A percentile compares a stretch with the other conserved stretches of the same genome.
Conservation (phyloP, 2,797 vertebrate genomes). For the Melanotaenia pygmaea region DNA sequence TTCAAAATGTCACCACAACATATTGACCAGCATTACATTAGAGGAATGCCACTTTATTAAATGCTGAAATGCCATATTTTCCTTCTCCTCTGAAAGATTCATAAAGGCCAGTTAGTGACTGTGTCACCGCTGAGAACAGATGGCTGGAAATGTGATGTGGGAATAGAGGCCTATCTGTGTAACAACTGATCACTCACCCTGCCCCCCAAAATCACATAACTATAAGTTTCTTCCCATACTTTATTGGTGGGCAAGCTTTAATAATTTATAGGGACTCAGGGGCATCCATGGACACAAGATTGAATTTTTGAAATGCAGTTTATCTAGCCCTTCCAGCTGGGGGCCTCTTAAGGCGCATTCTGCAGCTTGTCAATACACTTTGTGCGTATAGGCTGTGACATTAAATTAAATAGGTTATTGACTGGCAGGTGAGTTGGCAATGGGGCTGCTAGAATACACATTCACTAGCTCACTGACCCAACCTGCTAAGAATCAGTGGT, state of each 20-base stretch:
- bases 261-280: constrained; percentile 80
- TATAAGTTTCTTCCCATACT: constrained; percentile 65
- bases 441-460: constrained; percentile 82
- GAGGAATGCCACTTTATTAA: constrained; percentile 57
- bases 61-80: constrained; percentile 61
- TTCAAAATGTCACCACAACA: constrained; percentile 44
- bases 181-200: constrained; percentile 42
- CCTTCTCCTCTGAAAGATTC: constrained; percentile 62
- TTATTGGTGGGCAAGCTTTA: constrained; percentile 68
- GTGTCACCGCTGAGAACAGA: constrained; percentile 57
- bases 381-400: constrained; percentile 84
- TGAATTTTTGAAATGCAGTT: constrained; percentile 88
- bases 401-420: constrained; percentile 99
- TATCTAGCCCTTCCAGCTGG: constrained; percentile 93
- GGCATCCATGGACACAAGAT: constrained; percentile 76
- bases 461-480: constrained; percentile 77
- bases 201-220: constrained; percentile 68
- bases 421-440: constrained; percentile 87
- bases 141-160: constrained; percentile 53
- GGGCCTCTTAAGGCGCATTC: constrained; percentile 83
- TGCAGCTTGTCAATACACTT: constrained; percentile 89
- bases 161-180: constrained; percentile 56
- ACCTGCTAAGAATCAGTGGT: constrained; percentile 87
- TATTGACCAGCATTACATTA: constrained; percentile 33
- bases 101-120: constrained; percentile 74